Evolutionary conservation across 2,888 invertebrate genomes (phyloP), one percentile per base, ranked within the genome.

Genomic region (Zaprionus bogoriensis): DNA sequence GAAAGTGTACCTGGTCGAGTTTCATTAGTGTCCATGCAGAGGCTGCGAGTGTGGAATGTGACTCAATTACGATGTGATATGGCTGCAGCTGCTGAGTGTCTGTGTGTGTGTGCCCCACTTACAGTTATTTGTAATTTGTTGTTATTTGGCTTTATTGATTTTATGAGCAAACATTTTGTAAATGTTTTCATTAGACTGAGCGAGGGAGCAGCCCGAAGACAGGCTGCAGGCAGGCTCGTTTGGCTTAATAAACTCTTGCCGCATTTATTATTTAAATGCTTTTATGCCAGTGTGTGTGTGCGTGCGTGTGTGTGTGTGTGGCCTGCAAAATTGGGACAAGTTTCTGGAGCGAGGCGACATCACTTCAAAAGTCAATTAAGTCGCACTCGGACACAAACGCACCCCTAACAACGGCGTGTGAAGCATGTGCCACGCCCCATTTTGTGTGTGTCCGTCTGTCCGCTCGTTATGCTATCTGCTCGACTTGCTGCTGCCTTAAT

Each of bases 301-400:
- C n/a, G n/a, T 36, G 12, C 20, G 17, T 27, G 20, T 2, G 28
- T 3, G 9, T 27, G 12, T 25, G 36, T n/a, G 17, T 45, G 22
- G 20, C 38, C 17, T 10, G 4, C 42, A 57, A 63, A 71, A 52
- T 66, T 65, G 67, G 62, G 67, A 50, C 66, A 67, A 54, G 54
- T 70, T 70, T 67, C 47, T 44, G 55, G 57, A 57, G 38, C 44
- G 42, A 42, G 48, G 50, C 41, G 22, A 41, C 67, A 70, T 68
- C 82, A 84, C 84, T 80, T 80, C 75, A 77, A 84, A 80, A 84
- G 80, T 80, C 80, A 80, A 80, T 80, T 80, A 80, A 84, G 82
- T 70, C 51, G 80, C 67, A 62, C 71, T 39, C 41, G n/a, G 12
- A 19, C 44, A 12, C 19, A 39, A 42, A 54, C 6, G 32, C 47